Evolutionary conservation across 2,113 vertebrate species (phyloP), one percentile per base, ranked within the genome.

Genomic region (Pipra filicauda): DNA sequence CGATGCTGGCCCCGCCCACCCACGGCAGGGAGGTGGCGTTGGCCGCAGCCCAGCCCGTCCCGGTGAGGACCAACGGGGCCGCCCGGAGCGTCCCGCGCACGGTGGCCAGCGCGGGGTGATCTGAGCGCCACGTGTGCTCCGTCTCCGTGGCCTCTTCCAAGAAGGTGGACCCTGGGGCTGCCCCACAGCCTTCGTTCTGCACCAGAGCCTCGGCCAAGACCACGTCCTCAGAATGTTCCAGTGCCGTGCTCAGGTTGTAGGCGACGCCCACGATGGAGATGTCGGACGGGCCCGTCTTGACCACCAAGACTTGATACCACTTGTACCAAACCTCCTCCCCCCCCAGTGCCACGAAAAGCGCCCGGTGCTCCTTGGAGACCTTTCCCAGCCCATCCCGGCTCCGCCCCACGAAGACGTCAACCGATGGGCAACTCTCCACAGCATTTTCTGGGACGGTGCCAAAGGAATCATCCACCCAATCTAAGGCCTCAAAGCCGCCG

Each of bases 221-320:
- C 41, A 85, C 24, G 0, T 69, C 37, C 35, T 85, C 52, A 7
- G 18, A 0, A 0, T 0, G 6, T 15, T 73, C 80, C 67, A 22
- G 35, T 0, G 4, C 35, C 14, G 13, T 8, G 2, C 80, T 89
- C 8, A 39, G 0, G 54, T 89, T 69, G 67, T 93, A 89, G 61
- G 0, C 9, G 16, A 93, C 26, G 0, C 22, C 6, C 0, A 54
- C 15, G 41, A 89, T 43, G 85, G 85, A 51, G 23, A 85, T 1
- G 0, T n/a, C 10, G 0, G 41, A 33, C 0, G 27, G 48, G 12
- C 91, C 85, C 12, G 43, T 79, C 61, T 51, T 79, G 19, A 85
- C 61, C 6, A 55, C 69, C 73, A 93, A 15, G 41, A 74, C 85
- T 33, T 93, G 91, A 61, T 93, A 89, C 91, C 85, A 93, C 74